phyloP scores from a whole-genome alignment of 2,888 invertebrate genomes.

The Sarcophaga subvicina region DNA sequence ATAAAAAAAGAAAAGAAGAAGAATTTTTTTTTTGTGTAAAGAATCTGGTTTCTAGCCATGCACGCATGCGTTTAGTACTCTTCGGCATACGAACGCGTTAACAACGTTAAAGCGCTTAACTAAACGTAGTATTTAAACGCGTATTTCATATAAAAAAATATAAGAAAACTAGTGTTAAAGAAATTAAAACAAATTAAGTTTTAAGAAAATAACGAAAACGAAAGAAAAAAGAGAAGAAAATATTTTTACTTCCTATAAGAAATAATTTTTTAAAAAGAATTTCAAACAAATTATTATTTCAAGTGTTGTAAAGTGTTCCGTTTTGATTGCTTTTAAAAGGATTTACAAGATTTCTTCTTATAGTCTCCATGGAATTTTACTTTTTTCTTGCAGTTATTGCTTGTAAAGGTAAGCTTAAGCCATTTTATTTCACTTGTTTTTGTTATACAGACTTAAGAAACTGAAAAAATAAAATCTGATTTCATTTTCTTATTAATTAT shows the following conservation, averaged over 20 bases:
- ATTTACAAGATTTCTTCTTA: too few relatives aligned
- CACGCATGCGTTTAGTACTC: constrained; percentile 68
- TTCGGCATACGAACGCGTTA: constrained; percentile 62
- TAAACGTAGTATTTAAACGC: background rate
- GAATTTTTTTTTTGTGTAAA: background rate
- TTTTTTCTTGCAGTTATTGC: too few relatives aligned
- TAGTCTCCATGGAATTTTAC: too few relatives aligned
- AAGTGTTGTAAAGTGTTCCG: too few relatives aligned
- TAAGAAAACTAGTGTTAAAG: constrained; percentile 5
- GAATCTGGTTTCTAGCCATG: constrained; percentile 60
- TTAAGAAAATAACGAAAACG: background rate
- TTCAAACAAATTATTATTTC: background rate
- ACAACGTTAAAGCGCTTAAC: constrained; percentile 56
- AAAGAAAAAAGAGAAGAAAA: background rate
- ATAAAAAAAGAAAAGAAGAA: background rate
- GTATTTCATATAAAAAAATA: constrained; percentile 1
- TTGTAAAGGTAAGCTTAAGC: too few relatives aligned
- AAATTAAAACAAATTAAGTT: constrained; percentile 4
- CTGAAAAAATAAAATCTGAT: too few relatives aligned
- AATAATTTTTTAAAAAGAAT: background rate
- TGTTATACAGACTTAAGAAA: too few relatives aligned
- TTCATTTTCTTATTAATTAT: too few relatives aligned
- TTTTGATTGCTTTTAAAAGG: too few relatives aligned
- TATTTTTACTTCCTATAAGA: background rate
- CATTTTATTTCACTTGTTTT: too few relatives aligned